These are phyloP conservation scores for Bostrychus sinensis DNA, from an alignment of 2,113 vertebrate genomes.

Conservation along the genomic window DNA sequence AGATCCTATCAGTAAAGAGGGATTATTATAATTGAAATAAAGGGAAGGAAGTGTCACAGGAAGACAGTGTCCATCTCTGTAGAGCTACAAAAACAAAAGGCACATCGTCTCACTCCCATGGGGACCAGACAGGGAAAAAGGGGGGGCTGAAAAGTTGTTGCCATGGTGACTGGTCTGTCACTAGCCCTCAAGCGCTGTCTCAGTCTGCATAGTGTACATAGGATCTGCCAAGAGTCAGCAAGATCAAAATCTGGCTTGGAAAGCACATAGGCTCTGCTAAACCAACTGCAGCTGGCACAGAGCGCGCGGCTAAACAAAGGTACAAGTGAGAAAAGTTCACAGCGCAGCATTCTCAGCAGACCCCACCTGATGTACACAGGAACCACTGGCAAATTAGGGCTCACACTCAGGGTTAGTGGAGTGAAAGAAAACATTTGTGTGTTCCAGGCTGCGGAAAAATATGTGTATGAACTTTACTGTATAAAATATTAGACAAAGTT, in stretches of 20 bases:
- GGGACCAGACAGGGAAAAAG: constrained; percentile 17
- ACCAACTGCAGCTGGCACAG: constrained; percentile 67
- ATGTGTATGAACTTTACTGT: constrained; percentile 3
- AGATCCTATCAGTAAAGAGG: constrained; percentile 34
- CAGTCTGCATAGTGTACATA: constrained; percentile 54
- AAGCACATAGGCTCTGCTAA: constrained; percentile 67
- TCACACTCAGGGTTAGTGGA: constrained; percentile 7
- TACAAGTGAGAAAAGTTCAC: constrained; percentile 42
- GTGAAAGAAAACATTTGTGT: constrained; percentile 21
- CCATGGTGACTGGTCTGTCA: constrained; percentile 46
- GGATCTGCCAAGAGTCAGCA: constrained; percentile 70
- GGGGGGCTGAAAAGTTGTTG: constrained; percentile 18
- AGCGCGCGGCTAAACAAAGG: constrained; percentile 43
- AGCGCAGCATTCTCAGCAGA: constrained; percentile 50
- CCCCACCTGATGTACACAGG: constrained; percentile 41
- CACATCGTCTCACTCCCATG: constrained; percentile 35
- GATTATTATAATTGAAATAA: constrained; percentile 48
- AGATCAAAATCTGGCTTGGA: constrained; percentile 66
- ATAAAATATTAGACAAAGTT: background rate
- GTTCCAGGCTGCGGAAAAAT: constrained; percentile 1
- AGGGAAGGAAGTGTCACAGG: constrained; percentile 50
- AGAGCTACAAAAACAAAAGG: constrained; percentile 44
- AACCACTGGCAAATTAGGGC: background rate
- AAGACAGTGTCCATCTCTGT: constrained; percentile 41
- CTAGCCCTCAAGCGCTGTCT: constrained; percentile 35